Evolutionary conservation across 1,140 invertebrate genomes (phyloP).

Genomic region (Parasteatoda tepidariorum): DNA sequence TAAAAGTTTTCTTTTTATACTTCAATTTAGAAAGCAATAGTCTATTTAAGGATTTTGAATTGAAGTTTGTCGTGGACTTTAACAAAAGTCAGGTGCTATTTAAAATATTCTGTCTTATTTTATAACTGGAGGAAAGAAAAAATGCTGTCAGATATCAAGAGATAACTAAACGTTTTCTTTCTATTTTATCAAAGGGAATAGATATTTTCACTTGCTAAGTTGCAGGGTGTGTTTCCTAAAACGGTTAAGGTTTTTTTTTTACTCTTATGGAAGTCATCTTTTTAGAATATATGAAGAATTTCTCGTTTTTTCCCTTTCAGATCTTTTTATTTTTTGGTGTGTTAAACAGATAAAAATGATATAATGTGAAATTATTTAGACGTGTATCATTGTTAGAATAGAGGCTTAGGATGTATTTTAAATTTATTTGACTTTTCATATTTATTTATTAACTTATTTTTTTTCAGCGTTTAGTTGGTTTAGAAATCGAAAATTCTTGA

Average conservation of each 20-base stretch:
- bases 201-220: no score
- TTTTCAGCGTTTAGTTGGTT: no score
- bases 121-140: neutral
- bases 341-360: neutral
- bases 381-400: no score
- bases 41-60: conserved; percentile 36
- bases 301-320: neutral
- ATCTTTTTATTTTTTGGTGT: neutral
- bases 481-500: no score
- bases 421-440: no score
- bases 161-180: neutral
- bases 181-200: no score
- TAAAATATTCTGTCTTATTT: neutral
- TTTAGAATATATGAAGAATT: no score
- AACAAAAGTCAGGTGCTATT: conserved; percentile 9
- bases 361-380: no score
- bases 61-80: conserved; percentile 5
- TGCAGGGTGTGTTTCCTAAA: no score
- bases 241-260: neutral
- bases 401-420: no score
- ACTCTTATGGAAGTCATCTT: neutral
- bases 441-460: no score
- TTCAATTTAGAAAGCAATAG: conserved; percentile 14
- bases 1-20: conserved; percentile 15
- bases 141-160: neutral